Evolutionary conservation across 2,797 vertebrate species (phyloP).

Genomic region (Anguilla pacifica): DNA sequence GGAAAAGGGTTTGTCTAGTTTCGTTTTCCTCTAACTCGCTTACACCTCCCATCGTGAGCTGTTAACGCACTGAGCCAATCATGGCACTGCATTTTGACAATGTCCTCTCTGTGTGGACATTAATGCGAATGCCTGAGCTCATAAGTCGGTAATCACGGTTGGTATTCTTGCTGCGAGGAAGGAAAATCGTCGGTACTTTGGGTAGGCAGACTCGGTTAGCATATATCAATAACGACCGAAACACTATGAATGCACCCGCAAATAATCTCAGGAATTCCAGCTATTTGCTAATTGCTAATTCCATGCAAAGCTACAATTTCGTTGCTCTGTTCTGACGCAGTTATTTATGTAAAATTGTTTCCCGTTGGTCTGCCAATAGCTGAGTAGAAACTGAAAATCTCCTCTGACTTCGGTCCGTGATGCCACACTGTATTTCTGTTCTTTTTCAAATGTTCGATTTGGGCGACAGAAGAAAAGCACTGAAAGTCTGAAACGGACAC

Average conservation of each 20-base stretch:
- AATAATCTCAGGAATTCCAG: background rate
- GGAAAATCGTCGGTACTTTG: background rate
- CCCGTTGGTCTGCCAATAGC: background rate
- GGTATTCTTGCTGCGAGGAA: background rate
- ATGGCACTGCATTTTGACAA: background rate
- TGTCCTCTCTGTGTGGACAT: no score
- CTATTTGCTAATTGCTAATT: background rate
- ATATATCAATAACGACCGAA: background rate
- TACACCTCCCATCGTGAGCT: background rate
- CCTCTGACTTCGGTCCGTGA: background rate
- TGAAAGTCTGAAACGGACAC: background rate
- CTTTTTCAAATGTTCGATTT: background rate
- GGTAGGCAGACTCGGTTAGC: background rate
- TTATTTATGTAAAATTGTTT: background rate
- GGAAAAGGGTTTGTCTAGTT: background rate
- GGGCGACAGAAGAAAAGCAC: background rate
- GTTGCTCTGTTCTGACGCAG: background rate
- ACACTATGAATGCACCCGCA: background rate
- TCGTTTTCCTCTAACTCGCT: background rate
- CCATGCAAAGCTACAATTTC: background rate
- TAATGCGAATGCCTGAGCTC: background rate
- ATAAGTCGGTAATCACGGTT: background rate
- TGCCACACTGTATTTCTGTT: background rate
- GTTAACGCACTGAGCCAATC: background rate
- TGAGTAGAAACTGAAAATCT: background rate